These are phyloP conservation scores for Takifugu bimaculatus DNA, from an alignment of 2,113 vertebrate genomes.

Conservation along the genomic window DNA sequence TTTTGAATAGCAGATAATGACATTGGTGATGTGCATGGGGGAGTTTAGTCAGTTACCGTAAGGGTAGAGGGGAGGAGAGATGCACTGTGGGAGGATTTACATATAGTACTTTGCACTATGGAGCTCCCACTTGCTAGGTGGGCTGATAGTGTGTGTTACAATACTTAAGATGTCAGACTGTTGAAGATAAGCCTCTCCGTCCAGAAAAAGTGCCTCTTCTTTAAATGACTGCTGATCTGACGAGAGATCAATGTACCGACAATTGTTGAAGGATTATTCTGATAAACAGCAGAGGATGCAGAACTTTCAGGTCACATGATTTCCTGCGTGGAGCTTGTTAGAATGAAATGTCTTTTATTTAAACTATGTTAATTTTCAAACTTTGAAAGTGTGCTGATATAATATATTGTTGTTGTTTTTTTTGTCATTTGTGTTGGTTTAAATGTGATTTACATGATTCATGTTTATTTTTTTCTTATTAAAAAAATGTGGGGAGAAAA, in stretches of 20 bases:
- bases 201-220: constrained; percentile 42
- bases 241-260: constrained; percentile 27
- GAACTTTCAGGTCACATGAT: constrained; percentile 67
- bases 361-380: constrained; percentile 67
- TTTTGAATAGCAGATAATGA: constrained; percentile 6
- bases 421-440: constrained; percentile 51
- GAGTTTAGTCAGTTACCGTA: constrained; percentile 45
- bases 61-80: constrained; percentile 50
- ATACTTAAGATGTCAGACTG: constrained; percentile 34
- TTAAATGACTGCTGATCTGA: constrained; percentile 37
- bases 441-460: constrained; percentile 67
- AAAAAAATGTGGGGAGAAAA: constrained; percentile 67
- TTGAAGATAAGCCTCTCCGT: constrained; percentile 19
- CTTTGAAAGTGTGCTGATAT: constrained; percentile 70
- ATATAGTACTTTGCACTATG: constrained; percentile 79
- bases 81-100: constrained; percentile 72
- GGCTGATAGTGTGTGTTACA: constrained; percentile 65
- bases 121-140: constrained; percentile 60
- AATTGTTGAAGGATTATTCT: constrained; percentile 50
- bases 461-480: constrained; percentile 74
- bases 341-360: constrained; percentile 69
- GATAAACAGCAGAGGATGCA: constrained; percentile 23
- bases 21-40: constrained; percentile 12
- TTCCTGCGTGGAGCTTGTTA: constrained; percentile 48
- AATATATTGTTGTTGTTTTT: constrained; percentile 61